Conservation (phyloP, 2,113 vertebrate genomes). For the Osmerus mordax region DNA sequence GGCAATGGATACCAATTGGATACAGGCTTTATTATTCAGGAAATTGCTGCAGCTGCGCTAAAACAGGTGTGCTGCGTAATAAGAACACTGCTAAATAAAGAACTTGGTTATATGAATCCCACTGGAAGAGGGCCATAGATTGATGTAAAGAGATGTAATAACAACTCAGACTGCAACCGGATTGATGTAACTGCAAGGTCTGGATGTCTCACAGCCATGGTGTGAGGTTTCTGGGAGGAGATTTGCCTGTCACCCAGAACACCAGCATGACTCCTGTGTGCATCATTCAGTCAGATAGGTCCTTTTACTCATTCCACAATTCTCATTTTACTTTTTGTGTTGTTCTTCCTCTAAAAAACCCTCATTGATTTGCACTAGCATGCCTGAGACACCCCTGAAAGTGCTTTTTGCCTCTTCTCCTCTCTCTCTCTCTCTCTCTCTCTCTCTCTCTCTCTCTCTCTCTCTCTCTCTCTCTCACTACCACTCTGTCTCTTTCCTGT, state of each 20-base stretch:
- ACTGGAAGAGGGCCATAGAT: too few relatives aligned
- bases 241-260: slow-evolving; percentile 42
- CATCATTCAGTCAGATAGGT: slow-evolving; percentile 34
- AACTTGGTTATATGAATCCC: too few relatives aligned
- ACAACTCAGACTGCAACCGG: too few relatives aligned
- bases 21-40: background rate
- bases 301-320: slow-evolving; percentile 45
- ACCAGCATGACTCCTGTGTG: slow-evolving; percentile 38
- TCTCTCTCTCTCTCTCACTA: slow-evolving; percentile 7
- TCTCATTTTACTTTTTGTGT: slow-evolving; percentile 29
- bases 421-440: slow-evolving; percentile 15
- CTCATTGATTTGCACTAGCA: slow-evolving; percentile 48
- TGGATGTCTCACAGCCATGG: slow-evolving; percentile 5
- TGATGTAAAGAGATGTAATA: too few relatives aligned
- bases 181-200: background rate
- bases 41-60: background rate
- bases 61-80: too few relatives aligned
- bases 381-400: slow-evolving; percentile 29
- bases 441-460: slow-evolving; percentile 41
- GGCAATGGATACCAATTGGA: background rate
- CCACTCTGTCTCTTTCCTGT: slow-evolving; percentile 19
- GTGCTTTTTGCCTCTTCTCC: slow-evolving; percentile 27
- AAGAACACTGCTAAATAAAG: too few relatives aligned
- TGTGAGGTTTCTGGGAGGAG: slow-evolving; percentile 51
- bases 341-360: slow-evolving; percentile 52